Conservation (phyloP, 2,888 invertebrate species). For the Drosophila nigritarsus region DNA sequence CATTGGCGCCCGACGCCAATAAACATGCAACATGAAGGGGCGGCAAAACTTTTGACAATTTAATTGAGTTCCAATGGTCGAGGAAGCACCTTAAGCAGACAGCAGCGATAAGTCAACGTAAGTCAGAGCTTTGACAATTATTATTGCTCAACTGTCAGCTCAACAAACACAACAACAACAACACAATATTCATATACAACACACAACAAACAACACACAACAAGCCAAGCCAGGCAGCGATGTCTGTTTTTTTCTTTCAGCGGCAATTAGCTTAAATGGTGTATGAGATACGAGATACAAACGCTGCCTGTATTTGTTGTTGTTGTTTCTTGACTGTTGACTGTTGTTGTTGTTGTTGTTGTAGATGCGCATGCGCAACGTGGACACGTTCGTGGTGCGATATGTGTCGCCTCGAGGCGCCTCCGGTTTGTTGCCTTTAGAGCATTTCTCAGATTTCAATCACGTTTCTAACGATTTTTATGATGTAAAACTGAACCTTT, state of each 20-base stretch:
- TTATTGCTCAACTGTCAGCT: conserved; percentile 76
- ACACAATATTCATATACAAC: conserved; percentile 36
- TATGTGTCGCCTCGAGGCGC: conserved; percentile 74
- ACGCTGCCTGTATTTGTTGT: neutral
- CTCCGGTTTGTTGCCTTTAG: conserved; percentile 31
- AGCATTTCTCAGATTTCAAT: conserved; percentile 67
- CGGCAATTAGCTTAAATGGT: conserved; percentile 65
- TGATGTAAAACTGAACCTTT: conserved; percentile 80
- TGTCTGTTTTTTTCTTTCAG: conserved; percentile 7
- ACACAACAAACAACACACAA: neutral
- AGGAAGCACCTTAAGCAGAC: conserved; percentile 43
- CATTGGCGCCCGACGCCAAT: conserved; percentile 57
- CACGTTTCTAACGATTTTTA: conserved; percentile 80
- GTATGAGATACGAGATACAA: conserved; percentile 63
- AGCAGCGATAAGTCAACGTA: conserved; percentile 67
- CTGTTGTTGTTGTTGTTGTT: conserved; percentile 1
- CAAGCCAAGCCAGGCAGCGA: conserved; percentile 10
- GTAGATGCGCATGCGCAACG: conserved; percentile 68
- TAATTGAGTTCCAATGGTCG: conserved; percentile 63
- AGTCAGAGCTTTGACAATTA: conserved; percentile 80
- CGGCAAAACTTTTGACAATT: conserved; percentile 71
- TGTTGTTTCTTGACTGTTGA: conserved; percentile 3
- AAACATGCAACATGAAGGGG: conserved; percentile 19
- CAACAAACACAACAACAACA: conserved; percentile 25
- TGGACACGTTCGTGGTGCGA: conserved; percentile 72